Evolutionary conservation across 1,140 invertebrate genomes (phyloP), one percentile per base, ranked within the genome.

Genomic region (Heliconius congener): DNA sequence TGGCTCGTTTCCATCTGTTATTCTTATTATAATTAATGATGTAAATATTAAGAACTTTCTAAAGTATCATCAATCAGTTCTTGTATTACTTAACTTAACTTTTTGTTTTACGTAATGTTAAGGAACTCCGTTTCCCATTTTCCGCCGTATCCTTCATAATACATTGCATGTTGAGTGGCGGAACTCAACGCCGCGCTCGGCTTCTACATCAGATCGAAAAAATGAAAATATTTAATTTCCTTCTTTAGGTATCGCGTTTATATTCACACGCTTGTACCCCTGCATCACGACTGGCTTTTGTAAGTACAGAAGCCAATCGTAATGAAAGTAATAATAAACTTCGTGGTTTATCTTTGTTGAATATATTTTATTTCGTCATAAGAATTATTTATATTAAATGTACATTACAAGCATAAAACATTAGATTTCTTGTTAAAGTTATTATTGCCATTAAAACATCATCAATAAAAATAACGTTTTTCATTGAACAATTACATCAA

Each of bases 11-110:
- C 23, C 60, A 66, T 66, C 60, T 66, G 60, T 76, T 66, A 76
- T 75, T 55, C 42, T 46, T 46, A 46, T 57, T 66, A 66, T 66
- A 66, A 66, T 66, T 66, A 30, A 66, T 66, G 60, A 66, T 30
- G 30, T 30, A 66, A 66, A 66, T 66, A 66, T 66, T 27, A 30
- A 66, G 60, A 3, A 16, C 60, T 66, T 66, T 66, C 4, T 11
- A 66, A 66, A 16, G 27, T 30, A 66, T 66, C 60, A 66, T 66
- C 27, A 66, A 66, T 66, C 60, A 66, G 27, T 66, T 30, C 60
- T 30, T 30, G 11, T 30, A 30, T 66, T 66, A 66, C 1, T n/a
- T n/a, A n/a, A n/a, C n/a, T n/a, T n/a, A 6, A 37, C 9, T 13
- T 27, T 30, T 66, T 66, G 11, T 66, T 60, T 66, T 27, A 46